Conservation (phyloP, 1,140 invertebrate genomes). For the Trichomalopsis sarcophagae region DNA sequence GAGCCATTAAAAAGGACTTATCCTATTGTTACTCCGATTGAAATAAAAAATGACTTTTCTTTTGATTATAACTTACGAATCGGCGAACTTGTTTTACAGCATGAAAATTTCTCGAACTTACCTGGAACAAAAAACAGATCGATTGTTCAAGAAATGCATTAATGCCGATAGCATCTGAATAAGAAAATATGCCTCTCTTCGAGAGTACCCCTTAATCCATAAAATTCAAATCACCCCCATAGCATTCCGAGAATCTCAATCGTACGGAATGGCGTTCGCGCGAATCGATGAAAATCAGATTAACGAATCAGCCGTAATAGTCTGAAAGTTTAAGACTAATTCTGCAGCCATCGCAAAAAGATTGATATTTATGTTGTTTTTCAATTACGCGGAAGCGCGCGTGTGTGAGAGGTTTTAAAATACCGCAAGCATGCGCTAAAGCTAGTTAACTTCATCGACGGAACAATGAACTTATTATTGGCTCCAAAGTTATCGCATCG, state of each 20-base stretch:
- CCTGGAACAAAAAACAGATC: no score
- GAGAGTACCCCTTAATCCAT: neutral
- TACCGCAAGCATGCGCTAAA: neutral
- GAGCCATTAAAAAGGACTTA: neutral
- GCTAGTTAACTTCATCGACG: neutral
- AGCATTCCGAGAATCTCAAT: neutral
- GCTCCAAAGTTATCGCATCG: neutral
- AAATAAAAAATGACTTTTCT: no score
- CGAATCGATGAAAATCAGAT: neutral
- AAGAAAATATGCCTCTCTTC: neutral
- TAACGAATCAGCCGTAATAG: neutral
- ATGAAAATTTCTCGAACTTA: no score
- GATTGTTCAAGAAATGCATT: no score
- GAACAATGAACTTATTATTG: neutral
- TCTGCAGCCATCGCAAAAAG: neutral
- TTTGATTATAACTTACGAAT: no score
- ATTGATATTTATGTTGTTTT: neutral
- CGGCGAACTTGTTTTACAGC: no score
- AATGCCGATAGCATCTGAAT: neutral
- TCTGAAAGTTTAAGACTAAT: neutral
- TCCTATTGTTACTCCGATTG: neutral
- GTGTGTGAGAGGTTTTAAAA: neutral
- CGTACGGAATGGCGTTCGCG: neutral
- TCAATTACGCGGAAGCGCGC: neutral
- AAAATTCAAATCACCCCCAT: no score